These are phyloP conservation scores for Vulpes ferrilata DNA, from an alignment of 2,113 vertebrate genomes.

Conservation along the genomic window DNA sequence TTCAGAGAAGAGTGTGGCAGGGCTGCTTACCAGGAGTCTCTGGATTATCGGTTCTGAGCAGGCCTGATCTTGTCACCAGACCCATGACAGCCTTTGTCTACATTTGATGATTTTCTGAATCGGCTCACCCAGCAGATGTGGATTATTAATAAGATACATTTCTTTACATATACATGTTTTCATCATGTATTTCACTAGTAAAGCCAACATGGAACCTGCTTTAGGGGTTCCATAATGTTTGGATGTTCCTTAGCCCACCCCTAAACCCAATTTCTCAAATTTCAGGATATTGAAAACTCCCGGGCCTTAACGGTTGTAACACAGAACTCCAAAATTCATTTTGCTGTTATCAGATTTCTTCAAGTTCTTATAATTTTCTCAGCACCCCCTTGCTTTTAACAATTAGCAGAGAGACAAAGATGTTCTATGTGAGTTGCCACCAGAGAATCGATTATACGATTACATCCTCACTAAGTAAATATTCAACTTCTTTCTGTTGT, in stretches of 20 bases:
- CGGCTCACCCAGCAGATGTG: neutral
- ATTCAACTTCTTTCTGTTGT: neutral
- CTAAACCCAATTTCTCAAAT: conserved; percentile 11
- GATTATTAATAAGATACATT: neutral
- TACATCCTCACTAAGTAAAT: conserved; percentile 61
- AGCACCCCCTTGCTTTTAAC: neutral
- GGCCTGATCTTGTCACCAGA: neutral
- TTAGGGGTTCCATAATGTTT: neutral
- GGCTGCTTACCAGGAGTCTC: neutral
- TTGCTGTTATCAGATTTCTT: conserved; percentile 25
- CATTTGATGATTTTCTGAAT: neutral
- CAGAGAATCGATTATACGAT: neutral
- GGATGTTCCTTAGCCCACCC: neutral
- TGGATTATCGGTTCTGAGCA: neutral
- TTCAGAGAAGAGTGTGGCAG: neutral
- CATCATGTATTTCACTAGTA: neutral
- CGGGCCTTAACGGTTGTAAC: neutral
- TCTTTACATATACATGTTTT: neutral
- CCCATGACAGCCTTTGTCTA: neutral
- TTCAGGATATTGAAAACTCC: neutral
- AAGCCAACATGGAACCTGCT: neutral
- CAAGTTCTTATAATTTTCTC: neutral
- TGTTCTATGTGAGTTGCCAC: neutral
- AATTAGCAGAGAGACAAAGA: conserved; percentile 58
- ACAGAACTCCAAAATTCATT: conserved; percentile 40